Base-by-base conservation (phyloP, 2,113 vertebrate genomes). In the Xiphias gladius region DNA sequence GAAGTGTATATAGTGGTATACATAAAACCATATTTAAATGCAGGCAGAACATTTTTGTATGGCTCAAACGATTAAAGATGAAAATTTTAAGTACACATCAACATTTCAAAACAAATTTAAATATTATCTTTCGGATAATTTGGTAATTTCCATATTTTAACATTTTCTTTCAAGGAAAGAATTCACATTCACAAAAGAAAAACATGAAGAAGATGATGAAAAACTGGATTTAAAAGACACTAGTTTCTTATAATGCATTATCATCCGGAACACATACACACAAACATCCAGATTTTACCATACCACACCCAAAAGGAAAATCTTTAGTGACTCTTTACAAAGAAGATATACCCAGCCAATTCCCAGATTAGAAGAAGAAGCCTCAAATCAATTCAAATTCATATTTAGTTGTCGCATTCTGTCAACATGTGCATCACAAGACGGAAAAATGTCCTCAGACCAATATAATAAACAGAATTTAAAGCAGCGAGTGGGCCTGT, bases 381-480 rank as follows among this genome's bases (percentile, higher is more conserved):
- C 19, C 55, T 39, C 11, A 61, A 63, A 73, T 55, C 26, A 58
- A 22, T 74, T 0, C 8, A 55, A 74, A 19, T 26, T 79, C 55
- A 41, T 8, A 65, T 71, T 74, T 41, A 50, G 52, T 10, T 3
- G 37, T 55, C 55, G 59, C 26, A 37, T 63, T 67, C 39, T 62
- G 35, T 72, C 67, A 76, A 70, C 24, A 64, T 57, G 46, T 78
- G 62, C 22, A 50, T 70, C 14, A 69, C 43, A 79, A 72, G 59
- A 32, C 16, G n/a, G 8, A 24, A 26, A 26, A 73, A 30, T n/a
- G 16, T 73, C 50, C 32, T 72, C 32, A 52, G 65, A 67, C 55
- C 57, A 64, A 54, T 80, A 82, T 52, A 82, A 84, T 32, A 22
- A 84, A 63, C 14, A 37, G n/a, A 68, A 73, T 64, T 69, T 28